Evolutionary conservation across 2,797 vertebrate species (phyloP).

Genomic region (Enteromius viviparus): DNA sequence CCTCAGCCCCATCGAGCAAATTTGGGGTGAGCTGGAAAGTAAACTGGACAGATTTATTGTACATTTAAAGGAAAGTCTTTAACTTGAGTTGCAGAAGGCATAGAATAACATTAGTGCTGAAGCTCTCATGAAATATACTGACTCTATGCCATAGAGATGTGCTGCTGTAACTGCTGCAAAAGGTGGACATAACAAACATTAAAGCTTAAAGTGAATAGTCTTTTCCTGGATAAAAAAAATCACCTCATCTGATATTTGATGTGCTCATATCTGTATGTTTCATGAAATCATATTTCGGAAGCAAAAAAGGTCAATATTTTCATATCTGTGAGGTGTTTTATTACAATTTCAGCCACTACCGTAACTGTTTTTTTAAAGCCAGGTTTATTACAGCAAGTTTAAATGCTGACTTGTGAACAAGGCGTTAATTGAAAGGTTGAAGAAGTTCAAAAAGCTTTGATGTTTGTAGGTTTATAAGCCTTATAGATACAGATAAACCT

Average conservation of each 20-base stretch:
- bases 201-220: not conserved
- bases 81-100: not conserved
- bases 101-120: not conserved
- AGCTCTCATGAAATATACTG: not conserved
- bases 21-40: not conserved
- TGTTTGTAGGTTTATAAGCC: not conserved
- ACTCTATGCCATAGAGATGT: not conserved
- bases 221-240: no score
- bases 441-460: not conserved
- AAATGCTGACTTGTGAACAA: not conserved
- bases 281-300: not conserved
- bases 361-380: not conserved
- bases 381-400: not conserved
- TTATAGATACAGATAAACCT: not conserved
- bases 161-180: not conserved
- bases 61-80: not conserved
- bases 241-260: not conserved
- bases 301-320: not conserved
- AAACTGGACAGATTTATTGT: not conserved
- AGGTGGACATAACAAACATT: not conserved
- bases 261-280: not conserved
- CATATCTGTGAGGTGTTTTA: not conserved
- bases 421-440: not conserved
- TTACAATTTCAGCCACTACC: not conserved
- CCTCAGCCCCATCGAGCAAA: not conserved